Percentiles rank a stretch among this genome's conserved stretches.
Evolutionary conservation across 2,888 invertebrate genomes (phyloP).

Genomic region (Cistogaster globosa): DNA sequence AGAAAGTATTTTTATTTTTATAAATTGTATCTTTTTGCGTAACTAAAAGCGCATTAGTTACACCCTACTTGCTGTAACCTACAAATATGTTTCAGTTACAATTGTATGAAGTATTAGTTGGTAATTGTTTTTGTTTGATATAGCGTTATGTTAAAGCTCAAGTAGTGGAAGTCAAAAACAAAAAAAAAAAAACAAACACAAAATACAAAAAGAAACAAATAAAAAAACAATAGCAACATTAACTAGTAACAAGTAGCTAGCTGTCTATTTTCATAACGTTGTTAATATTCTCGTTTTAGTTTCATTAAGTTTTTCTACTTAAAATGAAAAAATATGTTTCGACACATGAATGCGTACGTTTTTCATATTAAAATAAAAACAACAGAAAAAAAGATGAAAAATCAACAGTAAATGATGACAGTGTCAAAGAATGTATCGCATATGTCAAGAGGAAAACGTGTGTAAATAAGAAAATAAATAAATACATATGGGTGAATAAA

Average conservation of each 20-base stretch:
- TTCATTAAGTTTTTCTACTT: neutral
- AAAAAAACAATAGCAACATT: slow-evolving; percentile 34
- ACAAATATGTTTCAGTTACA: slow-evolving; percentile 5
- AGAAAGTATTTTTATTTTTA: neutral
- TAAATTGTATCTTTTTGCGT: slow-evolving; percentile 14
- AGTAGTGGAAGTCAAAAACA: slow-evolving; percentile 29
- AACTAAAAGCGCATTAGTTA: slow-evolving; percentile 50
- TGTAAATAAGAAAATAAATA: too few species aligned
- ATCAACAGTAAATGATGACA: neutral
- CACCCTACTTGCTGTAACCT: slow-evolving; percentile 36
- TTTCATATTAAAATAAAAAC: neutral
- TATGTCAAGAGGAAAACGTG: too few species aligned
- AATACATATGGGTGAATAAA: too few species aligned
- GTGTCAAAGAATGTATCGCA: too few species aligned
- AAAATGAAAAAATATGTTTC: neutral
- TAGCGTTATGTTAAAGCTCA: neutral
- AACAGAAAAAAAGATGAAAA: too few species aligned
- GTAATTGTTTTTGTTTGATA: neutral
- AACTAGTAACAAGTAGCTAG: slow-evolving; percentile 40
- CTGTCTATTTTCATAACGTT: neutral
- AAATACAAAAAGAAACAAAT: too few species aligned
- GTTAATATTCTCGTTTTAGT: neutral
- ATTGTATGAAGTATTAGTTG: slow-evolving; percentile 5
- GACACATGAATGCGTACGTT: neutral
- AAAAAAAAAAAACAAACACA: slow-evolving; percentile 18